Evolutionary conservation across 2,888 invertebrate species (phyloP), one percentile per base, ranked within the genome.

Genomic region (Tribolium freemani): DNA sequence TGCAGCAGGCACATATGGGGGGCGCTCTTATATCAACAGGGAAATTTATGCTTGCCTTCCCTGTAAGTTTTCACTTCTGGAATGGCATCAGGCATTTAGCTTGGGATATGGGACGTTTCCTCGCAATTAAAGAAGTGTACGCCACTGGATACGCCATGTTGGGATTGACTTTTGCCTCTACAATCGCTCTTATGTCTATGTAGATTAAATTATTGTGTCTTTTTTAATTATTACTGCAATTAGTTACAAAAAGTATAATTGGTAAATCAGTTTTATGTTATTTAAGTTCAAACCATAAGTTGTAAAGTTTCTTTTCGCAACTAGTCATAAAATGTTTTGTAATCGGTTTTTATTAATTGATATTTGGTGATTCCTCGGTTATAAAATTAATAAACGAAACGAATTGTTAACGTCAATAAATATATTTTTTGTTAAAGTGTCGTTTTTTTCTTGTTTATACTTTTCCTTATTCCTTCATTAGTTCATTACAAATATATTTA

Each of bases 81-180:
- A 97, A 97, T 85, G 98, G 98, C 74, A 88, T 97, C 69, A 91
- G 98, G 73, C 98, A 98, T 89, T 89, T 98, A 87, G 90, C 94
- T 60, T 96, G 95, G 95, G 95, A 96, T 80, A 88, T 91, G 1
- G 94, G 94, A 20, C 90, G 90, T 81, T 93, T 92, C 76, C 88
- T 95, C 57, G 89, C 91, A 4, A 90, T 95, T 69, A 93, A 91
- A 82, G 91, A 93, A 84, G 93, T 96, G 2, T 93, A 94, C 80
- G 84, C 88, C 6, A 94, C 94, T 77, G 93, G 93, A 78, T 92
- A 91, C 84, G 82, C 85, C 73, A 90, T 91, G 86, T 57, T 85
- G 44, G 79, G 75, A 2, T n/a, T 81, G 5, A 75, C 83, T 50
- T 9, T 78, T 58, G 75, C 71, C 26, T 75, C 83, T 16, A 79